Evolutionary conservation across 2,888 invertebrate genomes (phyloP).

Genomic region (Polydesmus complanatus): DNA sequence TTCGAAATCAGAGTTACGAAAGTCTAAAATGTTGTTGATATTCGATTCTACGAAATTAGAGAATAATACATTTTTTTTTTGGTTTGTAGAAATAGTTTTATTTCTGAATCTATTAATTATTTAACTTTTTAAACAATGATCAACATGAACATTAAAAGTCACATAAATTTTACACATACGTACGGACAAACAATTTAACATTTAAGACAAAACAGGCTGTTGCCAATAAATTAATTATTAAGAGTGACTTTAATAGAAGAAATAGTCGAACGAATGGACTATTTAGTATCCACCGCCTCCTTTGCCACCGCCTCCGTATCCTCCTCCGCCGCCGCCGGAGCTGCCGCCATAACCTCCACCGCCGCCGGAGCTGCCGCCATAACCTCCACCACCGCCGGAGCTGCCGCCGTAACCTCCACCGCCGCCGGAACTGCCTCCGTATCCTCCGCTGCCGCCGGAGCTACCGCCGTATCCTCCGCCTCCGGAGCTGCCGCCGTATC

Average conservation of each 20-base stretch:
- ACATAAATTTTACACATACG: no score
- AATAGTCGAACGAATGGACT: background rate
- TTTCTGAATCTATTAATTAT: no score
- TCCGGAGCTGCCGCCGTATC: slow-evolving; percentile 1
- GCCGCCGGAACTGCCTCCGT: slow-evolving; percentile 5
- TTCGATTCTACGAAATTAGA: no score
- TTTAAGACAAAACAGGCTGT: background rate
- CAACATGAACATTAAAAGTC: background rate
- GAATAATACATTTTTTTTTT: no score
- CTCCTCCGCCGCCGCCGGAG: background rate
- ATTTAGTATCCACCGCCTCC: slow-evolving; percentile 3
- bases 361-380: background rate
- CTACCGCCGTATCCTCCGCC: slow-evolving; percentile 8
- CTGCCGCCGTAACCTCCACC: background rate
- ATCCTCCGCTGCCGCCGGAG: background rate
- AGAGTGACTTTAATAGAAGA: background rate
- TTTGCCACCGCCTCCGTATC: slow-evolving; percentile 6
- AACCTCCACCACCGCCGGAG: slow-evolving; percentile 1
- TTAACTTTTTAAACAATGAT: background rate
- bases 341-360: background rate
- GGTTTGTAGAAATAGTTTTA: no score
- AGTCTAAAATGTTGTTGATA: no score
- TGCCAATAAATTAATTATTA: background rate
- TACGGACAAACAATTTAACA: background rate
- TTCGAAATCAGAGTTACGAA: no score